Percentiles rank a stretch among this genome's conserved stretches.
Conservation (phyloP, 2,113 vertebrate genomes). For the Columba janthina region DNA sequence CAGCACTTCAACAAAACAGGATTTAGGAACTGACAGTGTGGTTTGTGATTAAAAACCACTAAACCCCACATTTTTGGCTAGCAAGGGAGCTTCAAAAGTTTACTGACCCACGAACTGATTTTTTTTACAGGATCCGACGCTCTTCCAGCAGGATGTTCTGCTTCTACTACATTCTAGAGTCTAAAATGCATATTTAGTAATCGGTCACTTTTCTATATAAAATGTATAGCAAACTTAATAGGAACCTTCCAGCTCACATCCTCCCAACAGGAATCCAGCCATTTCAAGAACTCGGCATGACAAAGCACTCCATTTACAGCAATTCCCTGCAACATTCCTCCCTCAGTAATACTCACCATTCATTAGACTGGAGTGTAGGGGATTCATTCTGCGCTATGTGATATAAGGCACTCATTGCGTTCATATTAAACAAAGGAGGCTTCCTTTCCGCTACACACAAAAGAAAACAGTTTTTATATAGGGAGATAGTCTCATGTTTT, state of each 20-base stretch:
- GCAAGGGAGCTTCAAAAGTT: background rate
- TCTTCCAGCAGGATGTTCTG: background rate
- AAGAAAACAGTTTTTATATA: conserved; percentile 45
- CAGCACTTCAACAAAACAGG: background rate
- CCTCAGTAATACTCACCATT: conserved; percentile 88
- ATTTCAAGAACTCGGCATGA: conserved; percentile 48
- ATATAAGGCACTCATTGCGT: conserved; percentile 99
- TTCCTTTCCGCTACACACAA: conserved; percentile 93
- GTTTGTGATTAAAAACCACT: conserved; percentile 9
- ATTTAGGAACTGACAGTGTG: background rate
- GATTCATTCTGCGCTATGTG: conserved; percentile 99
- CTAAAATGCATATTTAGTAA: background rate
- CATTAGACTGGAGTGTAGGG: conserved; percentile 93
- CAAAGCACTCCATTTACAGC: conserved; percentile 61
- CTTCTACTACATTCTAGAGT: background rate
- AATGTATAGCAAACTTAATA: background rate
- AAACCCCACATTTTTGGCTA: background rate
- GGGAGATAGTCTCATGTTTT: background rate
- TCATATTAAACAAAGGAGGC: conserved; percentile 99
- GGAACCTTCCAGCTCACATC: conserved; percentile 50
- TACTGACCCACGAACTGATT: background rate
- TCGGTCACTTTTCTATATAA: background rate
- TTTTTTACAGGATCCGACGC: background rate
- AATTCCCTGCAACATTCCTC: conserved; percentile 32
- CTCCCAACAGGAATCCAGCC: conserved; percentile 40